Evolutionary conservation across 2,888 invertebrate species (phyloP).

Genomic region (Drosophila nr. perissopoda): DNA sequence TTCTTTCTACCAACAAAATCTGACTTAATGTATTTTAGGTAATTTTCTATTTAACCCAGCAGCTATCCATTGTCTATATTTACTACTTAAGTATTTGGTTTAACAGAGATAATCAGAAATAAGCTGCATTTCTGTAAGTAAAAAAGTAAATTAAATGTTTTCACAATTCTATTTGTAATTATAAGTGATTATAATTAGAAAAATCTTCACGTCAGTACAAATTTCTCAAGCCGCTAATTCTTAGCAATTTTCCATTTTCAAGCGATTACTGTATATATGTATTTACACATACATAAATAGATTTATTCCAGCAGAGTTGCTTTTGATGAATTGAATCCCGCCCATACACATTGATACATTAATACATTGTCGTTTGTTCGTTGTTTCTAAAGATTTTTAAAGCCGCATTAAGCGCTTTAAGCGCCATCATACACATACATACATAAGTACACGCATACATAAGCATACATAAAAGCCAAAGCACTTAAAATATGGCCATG

Average conservation of each 20-base stretch:
- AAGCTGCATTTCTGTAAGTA: not conserved
- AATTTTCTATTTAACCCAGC: not conserved
- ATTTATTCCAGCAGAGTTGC: conserved; percentile 12
- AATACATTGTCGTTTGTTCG: conserved; percentile 8
- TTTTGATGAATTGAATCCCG: conserved; percentile 59
- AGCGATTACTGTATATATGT: not conserved
- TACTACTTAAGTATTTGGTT: not conserved
- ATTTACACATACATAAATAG: not conserved
- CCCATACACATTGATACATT: conserved; percentile 11
- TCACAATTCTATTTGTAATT: not conserved
- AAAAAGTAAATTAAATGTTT: not conserved
- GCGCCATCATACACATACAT: conserved; percentile 22
- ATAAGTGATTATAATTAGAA: not conserved
- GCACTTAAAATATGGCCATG: conserved; percentile 74
- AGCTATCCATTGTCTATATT: not conserved
- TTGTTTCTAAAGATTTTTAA: conserved; percentile 59
- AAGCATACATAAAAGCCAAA: conserved; percentile 26
- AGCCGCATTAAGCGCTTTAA: conserved; percentile 78
- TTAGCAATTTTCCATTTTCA: not conserved
- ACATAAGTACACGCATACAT: not conserved
- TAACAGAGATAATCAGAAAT: not conserved
- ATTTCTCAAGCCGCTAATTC: not conserved
- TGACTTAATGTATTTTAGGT: not conserved
- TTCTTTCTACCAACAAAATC: not conserved
- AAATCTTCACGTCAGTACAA: not conserved